Percentiles rank a stretch among this genome's conserved stretches.
phyloP scores from a whole-genome alignment of 2,797 vertebrate genomes.

The Premnoplex brunnescens region DNA sequence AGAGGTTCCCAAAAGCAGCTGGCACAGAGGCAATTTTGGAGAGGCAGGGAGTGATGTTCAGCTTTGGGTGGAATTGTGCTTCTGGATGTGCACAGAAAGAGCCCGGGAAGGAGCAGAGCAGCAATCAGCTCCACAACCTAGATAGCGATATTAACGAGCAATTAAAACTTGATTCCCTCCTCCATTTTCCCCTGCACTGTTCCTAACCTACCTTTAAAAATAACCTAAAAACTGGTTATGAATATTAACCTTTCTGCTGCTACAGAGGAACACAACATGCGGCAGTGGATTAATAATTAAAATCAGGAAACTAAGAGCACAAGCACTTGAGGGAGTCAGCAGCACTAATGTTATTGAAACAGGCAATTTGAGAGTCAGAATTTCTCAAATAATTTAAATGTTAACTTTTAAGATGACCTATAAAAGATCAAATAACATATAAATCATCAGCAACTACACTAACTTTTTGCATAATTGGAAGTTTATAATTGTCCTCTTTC shows the following conservation, averaged over 20 bases:
- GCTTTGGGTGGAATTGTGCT: neutral
- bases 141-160: neutral
- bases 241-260: slow-evolving; percentile 45
- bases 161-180: slow-evolving; percentile 28
- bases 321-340: slow-evolving; percentile 22
- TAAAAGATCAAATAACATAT: slow-evolving; percentile 38
- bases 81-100: neutral
- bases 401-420: slow-evolving; percentile 47
- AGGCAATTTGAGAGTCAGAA: slow-evolving; percentile 42
- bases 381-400: slow-evolving; percentile 58
- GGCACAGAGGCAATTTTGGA: neutral
- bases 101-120: neutral
- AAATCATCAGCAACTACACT: slow-evolving; percentile 3
- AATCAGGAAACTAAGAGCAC: slow-evolving; percentile 15
- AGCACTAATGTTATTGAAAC: slow-evolving; percentile 32
- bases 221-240: neutral
- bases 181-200: neutral
- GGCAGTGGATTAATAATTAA: slow-evolving; percentile 54
- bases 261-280: neutral
- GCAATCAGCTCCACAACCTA: neutral
- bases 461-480: slow-evolving; percentile 20
- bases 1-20: neutral
- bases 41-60: neutral
- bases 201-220: slow-evolving; percentile 22
- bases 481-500: neutral